Evolutionary conservation across 2,888 invertebrate genomes (phyloP).

Genomic region (Stegana nigrithorax): DNA sequence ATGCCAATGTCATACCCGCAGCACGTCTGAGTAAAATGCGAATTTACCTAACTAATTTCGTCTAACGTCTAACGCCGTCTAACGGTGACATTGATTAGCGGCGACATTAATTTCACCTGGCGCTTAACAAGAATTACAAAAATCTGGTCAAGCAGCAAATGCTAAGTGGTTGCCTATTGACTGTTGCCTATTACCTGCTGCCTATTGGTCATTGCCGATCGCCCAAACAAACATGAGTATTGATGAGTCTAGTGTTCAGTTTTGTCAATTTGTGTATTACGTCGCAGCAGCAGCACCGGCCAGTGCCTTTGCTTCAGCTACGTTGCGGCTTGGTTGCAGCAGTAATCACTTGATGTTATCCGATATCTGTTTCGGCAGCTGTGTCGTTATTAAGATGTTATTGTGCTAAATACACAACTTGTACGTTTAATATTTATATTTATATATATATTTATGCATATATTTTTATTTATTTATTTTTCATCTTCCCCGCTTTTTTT

Average conservation of each 20-base stretch:
- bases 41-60: constrained; percentile 54
- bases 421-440: not conserved
- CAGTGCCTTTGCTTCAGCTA: no score
- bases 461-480: not conserved
- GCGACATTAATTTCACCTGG: constrained; percentile 3
- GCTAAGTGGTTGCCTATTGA: not conserved
- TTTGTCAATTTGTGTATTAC: not conserved
- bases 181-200: no score
- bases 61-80: constrained; percentile 5
- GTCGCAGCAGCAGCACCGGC: constrained; percentile 1
- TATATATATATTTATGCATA: no score
- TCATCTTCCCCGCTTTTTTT: not conserved
- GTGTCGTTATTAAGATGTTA: not conserved
- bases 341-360: not conserved
- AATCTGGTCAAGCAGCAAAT: constrained; percentile 10
- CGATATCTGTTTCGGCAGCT: not conserved
- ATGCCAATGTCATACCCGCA: constrained; percentile 4
- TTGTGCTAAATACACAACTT: constrained; percentile 8
- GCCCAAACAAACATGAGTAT: no score
- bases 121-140: not conserved
- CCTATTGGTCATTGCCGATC: no score
- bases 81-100: constrained; percentile 14
- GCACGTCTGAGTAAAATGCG: constrained; percentile 24
- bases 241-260: not conserved
- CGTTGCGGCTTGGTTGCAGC: not conserved